A percentile compares a stretch with the other conserved stretches of the same genome.
Evolutionary conservation across 2,797 vertebrate genomes (phyloP).

Genomic region (Enteromius anoplus): DNA sequence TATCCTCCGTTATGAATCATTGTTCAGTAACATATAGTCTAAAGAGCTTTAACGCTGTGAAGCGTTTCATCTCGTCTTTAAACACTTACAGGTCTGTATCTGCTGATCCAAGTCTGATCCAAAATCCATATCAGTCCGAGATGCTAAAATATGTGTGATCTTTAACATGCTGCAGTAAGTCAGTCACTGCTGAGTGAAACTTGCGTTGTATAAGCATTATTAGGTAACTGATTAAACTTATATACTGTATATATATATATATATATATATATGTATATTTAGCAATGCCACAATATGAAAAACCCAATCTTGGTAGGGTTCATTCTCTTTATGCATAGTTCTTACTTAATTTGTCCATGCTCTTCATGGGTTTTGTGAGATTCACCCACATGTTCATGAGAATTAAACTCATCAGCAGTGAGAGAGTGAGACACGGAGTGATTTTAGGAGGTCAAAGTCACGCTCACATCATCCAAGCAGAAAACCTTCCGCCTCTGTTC

Average conservation of each 20-base stretch:
- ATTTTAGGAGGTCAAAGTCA: slow-evolving; percentile 4
- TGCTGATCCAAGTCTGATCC: background rate
- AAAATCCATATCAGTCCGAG: background rate
- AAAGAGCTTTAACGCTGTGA: background rate
- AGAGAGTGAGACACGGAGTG: background rate
- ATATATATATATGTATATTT: too few species aligned
- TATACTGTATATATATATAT: too few species aligned
- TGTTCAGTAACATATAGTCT: background rate
- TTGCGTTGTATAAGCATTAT: background rate
- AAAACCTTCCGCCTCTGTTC: slow-evolving; percentile 10
- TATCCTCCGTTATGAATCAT: background rate
- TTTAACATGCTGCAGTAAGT: background rate
- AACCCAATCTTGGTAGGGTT: background rate
- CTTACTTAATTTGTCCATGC: background rate
- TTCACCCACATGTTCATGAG: background rate
- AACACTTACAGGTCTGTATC: background rate
- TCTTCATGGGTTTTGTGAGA: background rate
- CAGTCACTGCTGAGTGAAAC: too few species aligned
- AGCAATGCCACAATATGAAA: background rate
- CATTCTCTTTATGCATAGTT: background rate
- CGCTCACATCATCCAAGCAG: slow-evolving; percentile 33
- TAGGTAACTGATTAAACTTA: too few species aligned
- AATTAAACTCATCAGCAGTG: background rate
- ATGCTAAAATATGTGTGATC: background rate
- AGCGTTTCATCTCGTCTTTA: background rate